These are phyloP conservation scores for Varroa destructor DNA, from an alignment of 1,140 invertebrate species.

Conservation along the genomic window DNA sequence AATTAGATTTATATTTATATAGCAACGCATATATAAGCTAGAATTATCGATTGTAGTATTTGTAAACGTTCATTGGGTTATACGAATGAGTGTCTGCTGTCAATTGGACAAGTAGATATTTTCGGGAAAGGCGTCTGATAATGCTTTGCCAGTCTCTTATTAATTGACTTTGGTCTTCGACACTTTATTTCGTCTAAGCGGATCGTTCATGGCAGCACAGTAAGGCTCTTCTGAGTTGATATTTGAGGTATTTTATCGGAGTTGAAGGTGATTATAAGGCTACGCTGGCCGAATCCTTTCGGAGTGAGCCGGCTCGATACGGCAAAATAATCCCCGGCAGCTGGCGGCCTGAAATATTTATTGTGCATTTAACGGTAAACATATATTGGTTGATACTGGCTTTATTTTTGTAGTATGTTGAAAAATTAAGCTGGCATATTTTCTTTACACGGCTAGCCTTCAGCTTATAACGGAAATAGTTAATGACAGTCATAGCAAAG, in stretches of 20 bases:
- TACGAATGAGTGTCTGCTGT: no score
- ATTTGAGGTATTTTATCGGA: slow-evolving; percentile 5
- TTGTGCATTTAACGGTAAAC: neutral
- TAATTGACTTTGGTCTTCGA: no score
- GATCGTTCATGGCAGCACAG: neutral
- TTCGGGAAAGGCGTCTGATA: no score
- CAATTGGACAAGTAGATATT: no score
- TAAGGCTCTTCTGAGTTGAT: neutral
- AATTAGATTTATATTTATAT: no score
- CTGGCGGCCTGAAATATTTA: neutral
- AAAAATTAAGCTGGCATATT: neutral
- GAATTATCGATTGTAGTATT: no score
- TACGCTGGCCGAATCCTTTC: slow-evolving; percentile 6
- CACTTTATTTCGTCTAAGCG: no score
- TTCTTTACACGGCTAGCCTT: neutral
- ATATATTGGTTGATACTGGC: neutral
- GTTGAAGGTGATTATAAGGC: slow-evolving; percentile 6
- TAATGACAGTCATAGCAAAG: neutral
- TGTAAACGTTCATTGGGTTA: no score
- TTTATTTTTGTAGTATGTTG: neutral
- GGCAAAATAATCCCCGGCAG: slow-evolving; percentile 1
- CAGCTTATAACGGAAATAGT: neutral
- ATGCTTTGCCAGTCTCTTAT: no score
- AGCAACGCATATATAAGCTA: no score
- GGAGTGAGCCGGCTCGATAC: slow-evolving; percentile 2